Conservation (phyloP, 2,113 vertebrate species). For the Ceyx cyanopectus region DNA sequence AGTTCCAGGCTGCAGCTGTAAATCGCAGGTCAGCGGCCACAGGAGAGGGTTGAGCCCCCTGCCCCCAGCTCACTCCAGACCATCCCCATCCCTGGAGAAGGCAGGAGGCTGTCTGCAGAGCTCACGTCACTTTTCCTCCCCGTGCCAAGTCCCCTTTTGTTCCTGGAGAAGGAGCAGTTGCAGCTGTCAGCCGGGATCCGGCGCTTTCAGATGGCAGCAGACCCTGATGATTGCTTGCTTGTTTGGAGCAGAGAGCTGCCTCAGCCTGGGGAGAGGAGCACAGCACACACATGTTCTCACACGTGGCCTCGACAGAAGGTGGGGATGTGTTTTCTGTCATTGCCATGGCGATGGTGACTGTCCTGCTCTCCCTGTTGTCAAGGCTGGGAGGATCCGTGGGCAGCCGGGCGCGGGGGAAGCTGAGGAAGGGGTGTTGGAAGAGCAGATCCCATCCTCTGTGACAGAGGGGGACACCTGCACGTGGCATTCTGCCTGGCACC, state of each 20-base stretch:
- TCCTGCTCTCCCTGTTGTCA: neutral
- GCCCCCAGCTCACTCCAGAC: neutral
- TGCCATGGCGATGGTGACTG: conserved; percentile 30
- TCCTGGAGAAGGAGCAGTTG: neutral
- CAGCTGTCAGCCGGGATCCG: neutral
- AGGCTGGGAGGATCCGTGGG: neutral
- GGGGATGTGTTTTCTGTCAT: conserved; percentile 8
- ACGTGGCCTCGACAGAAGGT: conserved; percentile 35
- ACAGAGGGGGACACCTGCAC: neutral
- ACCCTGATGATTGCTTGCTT: neutral
- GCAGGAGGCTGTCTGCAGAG: neutral
- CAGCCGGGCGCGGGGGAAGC: neutral
- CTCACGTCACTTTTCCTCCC: neutral
- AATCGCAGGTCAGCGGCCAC: neutral
- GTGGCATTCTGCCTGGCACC: neutral
- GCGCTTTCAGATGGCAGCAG: neutral
- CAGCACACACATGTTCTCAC: neutral
- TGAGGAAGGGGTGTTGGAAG: neutral
- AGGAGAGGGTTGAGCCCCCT: neutral
- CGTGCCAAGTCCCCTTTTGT: neutral
- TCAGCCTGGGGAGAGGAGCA: neutral
- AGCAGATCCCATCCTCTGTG: neutral
- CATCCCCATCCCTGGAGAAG: neutral
- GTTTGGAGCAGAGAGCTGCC: neutral
- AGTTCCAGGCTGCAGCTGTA: neutral